Evolutionary conservation across 1,140 invertebrate genomes (phyloP), one percentile per base, ranked within the genome.

Genomic region (Oncopeltus fasciatus): DNA sequence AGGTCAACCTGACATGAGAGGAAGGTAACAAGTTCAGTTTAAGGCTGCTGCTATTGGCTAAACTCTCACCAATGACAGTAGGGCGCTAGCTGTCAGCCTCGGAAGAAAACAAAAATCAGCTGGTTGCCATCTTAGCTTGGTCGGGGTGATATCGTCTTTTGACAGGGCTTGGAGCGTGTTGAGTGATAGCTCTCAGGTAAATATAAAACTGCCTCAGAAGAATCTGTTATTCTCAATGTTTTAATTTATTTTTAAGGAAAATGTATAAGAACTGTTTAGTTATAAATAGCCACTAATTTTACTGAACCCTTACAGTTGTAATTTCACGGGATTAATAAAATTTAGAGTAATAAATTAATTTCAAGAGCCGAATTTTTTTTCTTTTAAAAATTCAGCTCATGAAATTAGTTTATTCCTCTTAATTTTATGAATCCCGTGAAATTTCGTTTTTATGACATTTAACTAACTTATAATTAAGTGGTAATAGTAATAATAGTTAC

Each of bases 71-170:
- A 38, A 38, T 38, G 31, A 14, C 5, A 38, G 5, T 38, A 5
- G 31, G 14, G 5, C 14, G 5, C 14, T 38, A 14, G 14, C 31
- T 8, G 31, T 5, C 5, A 14, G 31, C 5, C 5, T 14, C 14
- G 31, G 31, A 49, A 49, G n/a, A 49, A 49, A 49, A 49, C 47
- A 49, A 49, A 49, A 49, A 49, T 49, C 47, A 49, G 47, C 47
- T 49, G 47, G 47, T 49, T 49, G 47, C 47, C 47, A 49, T 49
- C 47, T 49, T 49, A n/a, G 47, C 47, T n/a, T 20, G 21, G 47
- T 49, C 16, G 47, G 47, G 47, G 47, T 24, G 47, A 20, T 18
- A n/a, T 49, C 47, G 47, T 5, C 31, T 38, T 5, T 38, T 38
- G 31, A 8, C 31, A 8, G 31, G 31, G 31, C 31, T 14, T 8